Conservation (phyloP, 2,113 vertebrate genomes). For the Ictalurus punctatus region DNA sequence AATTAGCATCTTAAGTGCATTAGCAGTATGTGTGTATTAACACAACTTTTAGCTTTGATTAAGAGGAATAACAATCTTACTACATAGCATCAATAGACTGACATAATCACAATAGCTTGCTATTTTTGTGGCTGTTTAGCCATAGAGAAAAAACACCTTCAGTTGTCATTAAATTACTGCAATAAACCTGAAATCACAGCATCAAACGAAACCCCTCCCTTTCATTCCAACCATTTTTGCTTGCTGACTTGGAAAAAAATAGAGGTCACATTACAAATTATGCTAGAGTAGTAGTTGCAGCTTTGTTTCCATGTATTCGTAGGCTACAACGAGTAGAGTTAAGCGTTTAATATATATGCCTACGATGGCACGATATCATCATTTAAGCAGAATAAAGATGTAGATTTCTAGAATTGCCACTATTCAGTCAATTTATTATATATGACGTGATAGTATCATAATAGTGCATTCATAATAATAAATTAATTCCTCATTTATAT, state of each 20-base stretch:
- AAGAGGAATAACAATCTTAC: slow-evolving; percentile 36
- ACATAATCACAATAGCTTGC: slow-evolving; percentile 38
- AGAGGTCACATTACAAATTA: neutral
- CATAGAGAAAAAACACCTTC: slow-evolving; percentile 59
- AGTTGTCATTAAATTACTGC: slow-evolving; percentile 72
- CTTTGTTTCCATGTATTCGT: too few relatives aligned
- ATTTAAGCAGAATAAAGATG: neutral
- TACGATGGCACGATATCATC: too few relatives aligned
- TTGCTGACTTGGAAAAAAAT: slow-evolving; percentile 26
- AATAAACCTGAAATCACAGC: slow-evolving; percentile 59
- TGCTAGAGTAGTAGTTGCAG: neutral
- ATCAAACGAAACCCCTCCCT: slow-evolving; percentile 41
- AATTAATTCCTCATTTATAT: neutral
- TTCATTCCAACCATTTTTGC: slow-evolving; percentile 45
- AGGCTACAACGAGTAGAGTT: too few relatives aligned
- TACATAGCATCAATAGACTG: slow-evolving; percentile 29
- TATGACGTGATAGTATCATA: neutral
- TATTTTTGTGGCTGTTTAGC: slow-evolving; percentile 56
- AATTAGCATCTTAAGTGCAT: slow-evolving; percentile 65
- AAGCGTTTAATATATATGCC: too few relatives aligned
- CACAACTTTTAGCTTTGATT: slow-evolving; percentile 61
- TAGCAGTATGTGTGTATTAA: slow-evolving; percentile 48
- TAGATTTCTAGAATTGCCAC: neutral
- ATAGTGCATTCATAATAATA: neutral
- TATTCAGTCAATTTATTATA: neutral